Evolutionary conservation across 2,113 vertebrate species (phyloP), one percentile per base, ranked within the genome.

Genomic region (Trematomus loennbergii): DNA sequence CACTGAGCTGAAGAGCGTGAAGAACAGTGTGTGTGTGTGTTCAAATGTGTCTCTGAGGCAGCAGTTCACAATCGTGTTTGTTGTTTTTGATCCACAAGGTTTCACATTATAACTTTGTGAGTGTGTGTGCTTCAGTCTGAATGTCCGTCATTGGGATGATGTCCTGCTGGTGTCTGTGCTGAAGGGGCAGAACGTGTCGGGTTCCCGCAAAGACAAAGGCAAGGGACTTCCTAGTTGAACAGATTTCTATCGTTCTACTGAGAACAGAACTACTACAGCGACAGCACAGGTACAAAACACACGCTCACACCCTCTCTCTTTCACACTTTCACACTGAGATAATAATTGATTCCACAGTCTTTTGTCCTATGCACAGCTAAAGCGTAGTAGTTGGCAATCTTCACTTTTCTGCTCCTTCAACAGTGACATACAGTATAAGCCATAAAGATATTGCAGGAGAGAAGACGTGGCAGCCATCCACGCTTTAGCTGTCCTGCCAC

Each of bases 171-270:
- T 94, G 25, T 93, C 95, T 0, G 95, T 97, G 49, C 54, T 97
- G 50, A 96, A 90, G 79, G 96, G 97, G 0, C 96, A 97, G 84
- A 97, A 96, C 10, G 54, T 96, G 72, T 89, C 77, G 0, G 96
- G 96, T 0, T 54, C 90, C 40, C 94, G 94, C 22, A 91, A 73
- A 2, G 84, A 84, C 75, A 95, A 92, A 75, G 95, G 95, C 58
- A 96, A 87, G 79, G 63, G 55, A 93, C 1, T 7, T 75, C 33
- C 94, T 97, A 40, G 65, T 57, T 45, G 96, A 97, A 75, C 5
- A 70, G 0, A 17, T 94, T 2, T 40, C 91, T n/a, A 92, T 97
- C 4, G 78, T 97, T 79, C 74, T 79, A 0, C 81, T 92, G 53
- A 95, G 85, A 90, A 91, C 43, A 79, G 94, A 88, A 88, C 90